Percentiles rank a stretch among this genome's conserved stretches.
These are phyloP conservation scores for Acrobasis suavella DNA, from an alignment of 2,888 invertebrate species.

Conservation along the genomic window DNA sequence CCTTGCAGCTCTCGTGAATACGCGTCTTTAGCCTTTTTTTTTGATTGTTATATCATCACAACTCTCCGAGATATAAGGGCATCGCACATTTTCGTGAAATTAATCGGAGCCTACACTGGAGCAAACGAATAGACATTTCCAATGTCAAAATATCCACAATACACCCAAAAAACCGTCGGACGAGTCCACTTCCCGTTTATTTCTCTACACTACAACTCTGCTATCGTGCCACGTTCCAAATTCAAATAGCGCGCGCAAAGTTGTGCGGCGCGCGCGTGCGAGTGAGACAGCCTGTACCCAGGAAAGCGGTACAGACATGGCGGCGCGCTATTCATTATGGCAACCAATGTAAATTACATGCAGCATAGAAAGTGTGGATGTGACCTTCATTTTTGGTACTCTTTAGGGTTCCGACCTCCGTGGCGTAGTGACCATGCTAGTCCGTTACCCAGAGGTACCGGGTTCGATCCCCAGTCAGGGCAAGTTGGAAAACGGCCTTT, in stretches of 20 bases:
- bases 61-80: no score
- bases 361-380: conserved; percentile 41
- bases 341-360: conserved; percentile 48
- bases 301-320: conserved; percentile 52
- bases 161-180: background rate
- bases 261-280: conserved; percentile 26
- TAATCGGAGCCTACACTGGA: no score
- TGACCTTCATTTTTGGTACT: conserved; percentile 24
- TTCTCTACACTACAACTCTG: background rate
- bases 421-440: no score
- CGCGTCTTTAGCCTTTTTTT: no score
- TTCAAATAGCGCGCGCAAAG: background rate
- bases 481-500: no score
- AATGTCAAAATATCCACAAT: background rate
- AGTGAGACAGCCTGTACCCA: conserved; percentile 31
- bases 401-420: background rate
- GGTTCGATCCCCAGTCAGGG: no score
- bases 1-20: no score
- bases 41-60: no score
- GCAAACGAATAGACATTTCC: no score
- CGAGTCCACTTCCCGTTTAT: background rate
- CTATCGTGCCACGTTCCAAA: background rate
- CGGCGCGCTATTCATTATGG: conserved; percentile 61
- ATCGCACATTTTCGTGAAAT: no score
- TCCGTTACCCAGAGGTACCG: no score